Evolutionary conservation across 2,888 invertebrate species (phyloP), one percentile per base, ranked within the genome.

Genomic region (Conchocele bisecta): DNA sequence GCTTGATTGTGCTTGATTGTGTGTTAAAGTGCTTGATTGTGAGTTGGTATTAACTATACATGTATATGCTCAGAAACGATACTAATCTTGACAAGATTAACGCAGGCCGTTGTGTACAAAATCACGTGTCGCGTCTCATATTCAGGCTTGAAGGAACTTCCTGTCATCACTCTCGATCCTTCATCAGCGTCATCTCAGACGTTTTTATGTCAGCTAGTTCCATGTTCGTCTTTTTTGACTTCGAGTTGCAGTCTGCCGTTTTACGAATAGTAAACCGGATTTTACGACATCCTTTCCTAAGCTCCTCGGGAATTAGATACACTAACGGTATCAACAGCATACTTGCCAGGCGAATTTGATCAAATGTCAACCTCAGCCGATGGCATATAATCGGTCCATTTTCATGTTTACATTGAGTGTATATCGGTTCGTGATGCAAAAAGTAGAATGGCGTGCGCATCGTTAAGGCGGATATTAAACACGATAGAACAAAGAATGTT

Each of bases 371-470:
- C 28, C 41, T 58, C 6, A 75, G 42, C 26, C 68, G 59, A 22
- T 51, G 24, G 46, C 68, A 75, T 11, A 60, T 26, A 22, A 60
- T 26, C 9, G 9, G 20, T 20, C 59, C 44, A 17, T 59, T 17
- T 15, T 53, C 56, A 5, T 22, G 9, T 9, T n/a, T 50, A 26
- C 67, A 68, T 0, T 44, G n/a, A 3, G 58, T 39, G 7, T 24
- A 33, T 5, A 76, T 22, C 0, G 76, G 72, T 11, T 69, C 31
- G 24, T 60, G 69, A 28, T 64, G 58, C 13, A 65, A 22, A 5
- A 76, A 54, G 42, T 69, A 61, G 66, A 69, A 76, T 6, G 76
- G 76, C 17, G 68, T 60, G n/a, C 65, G 42, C 66, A 76, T 66
- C 11, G 66, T 9, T 1, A 76, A 28, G 54, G 58, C 61, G 0